These are phyloP conservation scores for Synaphobranchus kaupii DNA, from an alignment of 2,797 vertebrate species.

Conservation along the genomic window DNA sequence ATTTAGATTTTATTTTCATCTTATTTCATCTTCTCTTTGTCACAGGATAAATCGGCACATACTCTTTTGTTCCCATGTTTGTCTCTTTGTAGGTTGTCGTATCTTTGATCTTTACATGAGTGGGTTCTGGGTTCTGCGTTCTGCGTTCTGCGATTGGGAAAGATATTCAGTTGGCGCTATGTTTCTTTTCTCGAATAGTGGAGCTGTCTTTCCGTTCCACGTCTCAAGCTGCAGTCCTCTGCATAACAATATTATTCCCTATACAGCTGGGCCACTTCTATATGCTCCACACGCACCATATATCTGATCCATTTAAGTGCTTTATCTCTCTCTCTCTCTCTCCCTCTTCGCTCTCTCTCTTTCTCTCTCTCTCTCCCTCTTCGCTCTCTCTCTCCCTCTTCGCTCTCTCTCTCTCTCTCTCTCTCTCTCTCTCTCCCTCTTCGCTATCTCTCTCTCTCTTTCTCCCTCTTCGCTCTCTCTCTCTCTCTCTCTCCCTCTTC, in stretches of 20 bases:
- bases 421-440: neutral
- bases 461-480: neutral
- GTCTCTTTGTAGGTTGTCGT: too few relatives aligned
- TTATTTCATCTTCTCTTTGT: neutral
- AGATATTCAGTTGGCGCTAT: neutral
- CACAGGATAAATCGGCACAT: too few relatives aligned
- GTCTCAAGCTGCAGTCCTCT: neutral
- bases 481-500: neutral
- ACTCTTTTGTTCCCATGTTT: too few relatives aligned
- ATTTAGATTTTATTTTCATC: neutral
- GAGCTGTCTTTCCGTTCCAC: neutral
- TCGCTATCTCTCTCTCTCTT: too few relatives aligned
- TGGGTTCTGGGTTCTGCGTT: too few relatives aligned
- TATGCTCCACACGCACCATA: neutral
- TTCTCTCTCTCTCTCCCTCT: too few relatives aligned
- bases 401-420: too few relatives aligned
- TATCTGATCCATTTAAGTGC: conserved; percentile 23
- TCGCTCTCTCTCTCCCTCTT: too few relatives aligned
- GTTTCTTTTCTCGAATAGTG: neutral
- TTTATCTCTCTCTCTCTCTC: neutral
- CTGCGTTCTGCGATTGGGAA: too few relatives aligned
- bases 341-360: neutral
- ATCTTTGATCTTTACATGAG: too few relatives aligned
- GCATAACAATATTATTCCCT: neutral
- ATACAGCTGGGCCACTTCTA: neutral